These are phyloP conservation scores for Nomada flava DNA, from an alignment of 2,888 invertebrate species.

Conservation along the genomic window DNA sequence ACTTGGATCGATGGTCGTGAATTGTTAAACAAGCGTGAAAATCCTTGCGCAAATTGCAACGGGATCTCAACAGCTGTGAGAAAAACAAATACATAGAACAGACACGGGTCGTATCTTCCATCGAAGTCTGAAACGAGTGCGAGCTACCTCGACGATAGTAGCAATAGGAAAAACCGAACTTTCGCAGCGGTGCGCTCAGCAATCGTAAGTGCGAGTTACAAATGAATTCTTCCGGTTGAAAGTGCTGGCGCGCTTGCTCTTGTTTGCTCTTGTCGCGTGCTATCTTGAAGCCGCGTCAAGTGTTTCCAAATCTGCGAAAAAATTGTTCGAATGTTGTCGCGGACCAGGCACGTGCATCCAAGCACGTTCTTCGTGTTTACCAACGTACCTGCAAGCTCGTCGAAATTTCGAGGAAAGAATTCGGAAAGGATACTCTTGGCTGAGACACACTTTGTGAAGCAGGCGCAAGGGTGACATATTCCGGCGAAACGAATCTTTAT, in stretches of 20 bases:
- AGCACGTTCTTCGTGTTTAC: neutral
- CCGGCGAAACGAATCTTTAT: constrained; percentile 5
- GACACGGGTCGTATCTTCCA: no score
- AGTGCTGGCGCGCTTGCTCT: constrained; percentile 59
- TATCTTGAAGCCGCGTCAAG: constrained; percentile 56
- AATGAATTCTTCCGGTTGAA: constrained; percentile 71
- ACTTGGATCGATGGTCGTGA: neutral
- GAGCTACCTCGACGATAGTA: constrained; percentile 72
- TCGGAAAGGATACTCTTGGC: neutral
- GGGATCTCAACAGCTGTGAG: constrained; percentile 84
- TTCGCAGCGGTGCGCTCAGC: constrained; percentile 68
- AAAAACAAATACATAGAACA: no score
- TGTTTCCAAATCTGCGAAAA: constrained; percentile 67
- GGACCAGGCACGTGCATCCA: constrained; percentile 19
- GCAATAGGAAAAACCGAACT: constrained; percentile 79
- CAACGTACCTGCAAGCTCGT: neutral
- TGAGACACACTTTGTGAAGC: no score
- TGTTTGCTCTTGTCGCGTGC: constrained; percentile 18
- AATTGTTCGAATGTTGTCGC: constrained; percentile 58
- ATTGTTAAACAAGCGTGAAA: neutral
- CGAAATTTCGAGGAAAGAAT: neutral
- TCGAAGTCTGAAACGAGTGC: no score
- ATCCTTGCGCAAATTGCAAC: neutral
- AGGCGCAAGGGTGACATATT: neutral
- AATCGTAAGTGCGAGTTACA: constrained; percentile 64